Evolutionary conservation across 2,797 vertebrate species (phyloP).

Genomic region (Lophius americanus): DNA sequence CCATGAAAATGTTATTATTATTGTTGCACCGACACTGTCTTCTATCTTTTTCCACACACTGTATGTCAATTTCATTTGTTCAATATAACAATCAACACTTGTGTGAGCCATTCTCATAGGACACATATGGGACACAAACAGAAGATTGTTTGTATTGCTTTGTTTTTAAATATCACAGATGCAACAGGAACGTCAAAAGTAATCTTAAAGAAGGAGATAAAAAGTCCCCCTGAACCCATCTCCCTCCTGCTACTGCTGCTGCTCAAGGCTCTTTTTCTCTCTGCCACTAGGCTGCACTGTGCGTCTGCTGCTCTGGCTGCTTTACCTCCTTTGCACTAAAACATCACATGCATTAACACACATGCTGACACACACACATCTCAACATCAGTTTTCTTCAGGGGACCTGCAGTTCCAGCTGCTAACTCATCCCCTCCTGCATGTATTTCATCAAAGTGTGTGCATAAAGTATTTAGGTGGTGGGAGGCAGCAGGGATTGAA

Average conservation of each 20-base stretch:
- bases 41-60: no score
- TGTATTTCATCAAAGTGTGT: slow-evolving; percentile 58
- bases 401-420: slow-evolving; percentile 44
- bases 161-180: no score
- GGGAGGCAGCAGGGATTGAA: slow-evolving; percentile 12
- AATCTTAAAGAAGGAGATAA: background rate
- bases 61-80: no score
- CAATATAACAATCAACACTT: no score
- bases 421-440: slow-evolving; percentile 42
- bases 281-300: slow-evolving; percentile 77
- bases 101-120: no score
- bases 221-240: background rate
- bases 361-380: background rate
- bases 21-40: no score
- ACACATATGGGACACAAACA: no score
- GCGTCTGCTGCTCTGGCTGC: slow-evolving; percentile 43
- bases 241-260: background rate
- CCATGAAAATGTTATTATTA: no score
- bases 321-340: slow-evolving; percentile 10
- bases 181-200: background rate
- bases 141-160: no score
- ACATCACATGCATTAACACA: slow-evolving; percentile 3
- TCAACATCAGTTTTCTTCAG: slow-evolving; percentile 50
- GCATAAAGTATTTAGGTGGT: slow-evolving; percentile 41
- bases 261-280: slow-evolving; percentile 4